Evolutionary conservation across 2,888 invertebrate genomes (phyloP), one percentile per base, ranked within the genome.

Genomic region (Diploptera punctata): DNA sequence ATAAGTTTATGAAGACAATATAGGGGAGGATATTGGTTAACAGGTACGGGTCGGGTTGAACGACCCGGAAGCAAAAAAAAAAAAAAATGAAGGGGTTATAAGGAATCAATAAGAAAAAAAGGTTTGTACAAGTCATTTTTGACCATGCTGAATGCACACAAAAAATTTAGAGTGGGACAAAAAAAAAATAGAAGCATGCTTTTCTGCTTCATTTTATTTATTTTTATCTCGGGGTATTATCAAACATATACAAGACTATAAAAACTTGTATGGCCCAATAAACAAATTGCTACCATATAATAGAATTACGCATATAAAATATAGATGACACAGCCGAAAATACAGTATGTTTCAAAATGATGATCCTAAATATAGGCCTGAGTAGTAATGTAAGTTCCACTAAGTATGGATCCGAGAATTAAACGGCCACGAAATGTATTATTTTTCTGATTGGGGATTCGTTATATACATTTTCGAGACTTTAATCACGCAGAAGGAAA

Each of bases 1-100:
- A 44, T 43, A 29, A 47, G 65, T 65, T 65, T 65, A 65, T 65
- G 65, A 65, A 65, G 65, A 65, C 65, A 65, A 65, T 65, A 65
- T 47, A 47, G 44, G 44, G 47, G 44, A 26, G 65, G 47, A 44
- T 65, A 65, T 65, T 47, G 65, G 65, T 65, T 65, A 65, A 65
- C 65, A 65, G 65, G 65, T 65, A 65, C 24, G 24, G 44, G 21
- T 19, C 44, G 65, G 65, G 26, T 65, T 47, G n/a, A n/a, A 44
- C 29, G 19, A 21, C 4, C 10, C 7, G 5, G 33, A 33, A 5
- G 33, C 5, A 33, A 33, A 33, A 33, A 33, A 33, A 33, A 2
- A 31, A 2, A 21, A 16, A 21, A 38, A 33, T 19, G 24, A 61
- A 61, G 13, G 60, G 60, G 47, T 16, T 47, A 65, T 47, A 47